These are phyloP conservation scores for Sinonovacula constricta DNA, from an alignment of 1,140 invertebrate species.

Conservation along the genomic window DNA sequence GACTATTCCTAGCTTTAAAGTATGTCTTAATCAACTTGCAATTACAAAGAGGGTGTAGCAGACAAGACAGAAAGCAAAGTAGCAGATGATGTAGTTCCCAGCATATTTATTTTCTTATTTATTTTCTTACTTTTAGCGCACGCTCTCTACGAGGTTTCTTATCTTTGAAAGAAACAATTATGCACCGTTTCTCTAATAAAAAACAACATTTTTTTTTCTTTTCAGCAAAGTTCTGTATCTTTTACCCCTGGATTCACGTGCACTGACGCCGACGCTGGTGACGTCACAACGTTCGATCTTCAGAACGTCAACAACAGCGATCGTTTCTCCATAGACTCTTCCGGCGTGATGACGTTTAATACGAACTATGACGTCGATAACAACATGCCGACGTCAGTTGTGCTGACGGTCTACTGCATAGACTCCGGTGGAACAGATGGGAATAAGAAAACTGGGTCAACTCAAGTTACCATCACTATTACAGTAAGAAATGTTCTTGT, in stretches of 20 bases:
- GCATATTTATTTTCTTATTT: no score
- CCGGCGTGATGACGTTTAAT: background rate
- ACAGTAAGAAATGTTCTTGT: background rate
- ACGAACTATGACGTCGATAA: constrained; percentile 33
- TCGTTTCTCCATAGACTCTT: constrained; percentile 8
- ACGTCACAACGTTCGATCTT: constrained; percentile 3
- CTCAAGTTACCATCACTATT: constrained; percentile 20
- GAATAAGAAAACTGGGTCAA: background rate
- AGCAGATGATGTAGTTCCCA: no score
- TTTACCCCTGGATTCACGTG: constrained; percentile 6
- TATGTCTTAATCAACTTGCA: no score
- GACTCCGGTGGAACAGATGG: constrained; percentile 12
- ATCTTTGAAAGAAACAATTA: no score
- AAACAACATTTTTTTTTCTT: no score
- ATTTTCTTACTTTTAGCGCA: no score
- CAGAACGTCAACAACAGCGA: constrained; percentile 19
- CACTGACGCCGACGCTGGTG: constrained; percentile 17
- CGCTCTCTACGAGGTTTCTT: no score
- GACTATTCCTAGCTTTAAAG: no score
- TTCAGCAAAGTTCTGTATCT: constrained; percentile 7
- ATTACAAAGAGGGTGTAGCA: no score
- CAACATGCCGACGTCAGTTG: background rate
- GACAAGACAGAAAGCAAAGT: no score
- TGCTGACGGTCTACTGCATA: constrained; percentile 16
- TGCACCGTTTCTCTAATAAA: no score